A percentile compares a stretch with the other conserved stretches of the same genome.
Evolutionary conservation across 2,113 vertebrate genomes (phyloP).

Genomic region (Pterophyllum scalare): DNA sequence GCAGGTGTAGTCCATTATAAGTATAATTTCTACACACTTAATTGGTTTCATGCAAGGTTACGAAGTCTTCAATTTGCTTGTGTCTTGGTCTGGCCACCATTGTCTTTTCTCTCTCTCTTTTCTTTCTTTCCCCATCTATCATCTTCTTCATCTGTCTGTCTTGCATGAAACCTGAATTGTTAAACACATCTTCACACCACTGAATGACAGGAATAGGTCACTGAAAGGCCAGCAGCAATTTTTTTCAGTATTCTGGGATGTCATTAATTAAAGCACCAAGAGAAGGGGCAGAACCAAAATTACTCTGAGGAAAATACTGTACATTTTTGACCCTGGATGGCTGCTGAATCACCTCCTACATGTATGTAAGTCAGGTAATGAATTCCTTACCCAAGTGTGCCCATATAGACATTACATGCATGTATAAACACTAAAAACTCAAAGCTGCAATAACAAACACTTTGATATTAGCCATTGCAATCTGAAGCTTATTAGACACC

Average conservation of each 20-base stretch:
- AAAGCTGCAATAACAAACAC: not conserved
- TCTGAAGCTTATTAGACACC: conserved; percentile 8
- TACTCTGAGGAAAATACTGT: not conserved
- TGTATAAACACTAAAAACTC: not conserved
- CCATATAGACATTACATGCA: not conserved
- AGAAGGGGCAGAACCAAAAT: not conserved
- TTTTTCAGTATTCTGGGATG: conserved; percentile 24
- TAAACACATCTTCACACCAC: not conserved
- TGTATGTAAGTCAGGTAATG: not conserved
- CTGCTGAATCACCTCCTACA: not conserved
- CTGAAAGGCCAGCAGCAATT: not conserved
- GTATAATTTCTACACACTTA: not conserved
- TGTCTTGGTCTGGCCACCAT: not conserved
- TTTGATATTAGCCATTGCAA: conserved; percentile 7
- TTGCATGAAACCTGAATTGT: not conserved
- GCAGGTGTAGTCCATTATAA: no score
- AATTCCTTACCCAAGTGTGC: not conserved
- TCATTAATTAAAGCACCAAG: not conserved
- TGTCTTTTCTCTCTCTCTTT: not conserved
- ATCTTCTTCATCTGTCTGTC: not conserved
- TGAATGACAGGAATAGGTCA: not conserved
- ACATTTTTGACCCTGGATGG: not conserved
- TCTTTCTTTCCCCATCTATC: no score
- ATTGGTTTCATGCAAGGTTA: not conserved
- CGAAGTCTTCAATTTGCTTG: not conserved